These are phyloP conservation scores for Silurus meridionalis DNA, from an alignment of 2,113 vertebrate species.

Conservation along the genomic window DNA sequence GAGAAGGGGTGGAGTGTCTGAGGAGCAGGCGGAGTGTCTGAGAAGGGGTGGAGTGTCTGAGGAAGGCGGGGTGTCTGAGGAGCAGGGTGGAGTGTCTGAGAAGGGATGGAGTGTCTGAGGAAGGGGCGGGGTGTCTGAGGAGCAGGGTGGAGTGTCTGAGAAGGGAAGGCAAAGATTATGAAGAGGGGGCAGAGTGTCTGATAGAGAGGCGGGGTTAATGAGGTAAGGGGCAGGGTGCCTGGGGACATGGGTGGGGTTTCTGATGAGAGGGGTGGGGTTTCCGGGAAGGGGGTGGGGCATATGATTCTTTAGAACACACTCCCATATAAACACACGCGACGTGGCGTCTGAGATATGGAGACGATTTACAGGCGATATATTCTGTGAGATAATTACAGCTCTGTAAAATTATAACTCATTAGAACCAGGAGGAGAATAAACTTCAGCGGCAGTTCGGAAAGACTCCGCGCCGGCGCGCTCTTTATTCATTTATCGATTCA, in stretches of 20 bases:
- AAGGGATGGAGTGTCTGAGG: too few relatives aligned
- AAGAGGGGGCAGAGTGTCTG: too few relatives aligned
- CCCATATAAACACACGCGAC: background rate
- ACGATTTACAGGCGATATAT: conserved; percentile 69
- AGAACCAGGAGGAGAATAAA: conserved; percentile 69
- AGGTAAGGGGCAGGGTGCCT: too few relatives aligned
- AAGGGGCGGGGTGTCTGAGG: background rate
- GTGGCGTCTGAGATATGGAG: conserved; percentile 61
- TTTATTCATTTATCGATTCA: background rate
- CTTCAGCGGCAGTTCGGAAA: conserved; percentile 41
- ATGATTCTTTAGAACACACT: conserved; percentile 6
- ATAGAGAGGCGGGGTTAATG: too few relatives aligned
- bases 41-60: too few relatives aligned
- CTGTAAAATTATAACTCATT: conserved; percentile 52
- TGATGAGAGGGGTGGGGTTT: background rate
- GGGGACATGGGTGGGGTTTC: too few relatives aligned
- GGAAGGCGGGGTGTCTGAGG: too few relatives aligned
- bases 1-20: too few relatives aligned
- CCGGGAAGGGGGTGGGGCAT: conserved; percentile 2
- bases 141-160: too few relatives aligned
- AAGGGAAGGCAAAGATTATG: too few relatives aligned
- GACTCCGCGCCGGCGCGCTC: background rate
- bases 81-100: too few relatives aligned
- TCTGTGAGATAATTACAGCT: conserved; percentile 64
- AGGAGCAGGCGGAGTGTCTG: too few relatives aligned